Evolutionary conservation across 30 jellyfish, hydroid and myxozoan genomes (phyloP).

Genomic region (Clytia hemisphaerica): DNA sequence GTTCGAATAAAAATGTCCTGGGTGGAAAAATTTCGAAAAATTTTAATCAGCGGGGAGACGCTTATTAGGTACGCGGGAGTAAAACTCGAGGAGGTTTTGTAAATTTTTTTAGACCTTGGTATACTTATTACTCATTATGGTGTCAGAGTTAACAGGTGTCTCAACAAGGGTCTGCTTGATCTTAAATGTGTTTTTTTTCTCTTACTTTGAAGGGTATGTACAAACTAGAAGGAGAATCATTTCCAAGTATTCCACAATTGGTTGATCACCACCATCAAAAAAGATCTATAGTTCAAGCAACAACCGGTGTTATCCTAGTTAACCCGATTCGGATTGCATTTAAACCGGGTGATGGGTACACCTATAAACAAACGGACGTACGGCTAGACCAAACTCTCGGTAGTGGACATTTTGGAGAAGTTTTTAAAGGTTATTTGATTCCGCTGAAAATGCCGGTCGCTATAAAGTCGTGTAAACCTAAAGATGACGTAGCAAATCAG

Average conservation of each 20-base stretch:
- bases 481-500: slow-evolving; percentile 41
- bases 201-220: slow-evolving; percentile 46
- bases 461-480: slow-evolving; percentile 66
- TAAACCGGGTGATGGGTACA: slow-evolving; percentile 59
- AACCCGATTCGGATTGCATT: slow-evolving; percentile 61
- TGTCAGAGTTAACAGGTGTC: neutral
- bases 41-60: too few species aligned
- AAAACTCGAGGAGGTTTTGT: too few species aligned
- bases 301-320: slow-evolving; percentile 44
- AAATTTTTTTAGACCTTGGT: too few species aligned
- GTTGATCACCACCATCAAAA: slow-evolving; percentile 58
- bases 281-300: slow-evolving; percentile 42
- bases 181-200: slow-evolving; percentile 6
- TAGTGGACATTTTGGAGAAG: slow-evolving; percentile 93
- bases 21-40: too few species aligned
- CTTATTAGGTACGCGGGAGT: too few species aligned
- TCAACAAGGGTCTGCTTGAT: neutral
- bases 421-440: slow-evolving; percentile 39
- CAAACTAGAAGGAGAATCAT: slow-evolving; percentile 69
- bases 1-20: too few species aligned
- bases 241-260: slow-evolving; percentile 32
- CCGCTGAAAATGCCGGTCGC: slow-evolving; percentile 48
- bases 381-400: slow-evolving; percentile 58
- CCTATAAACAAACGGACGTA: slow-evolving; percentile 42
- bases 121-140: neutral